phyloP scores from a whole-genome alignment of 2,888 invertebrate species.

The Plagodis pulveraria region DNA sequence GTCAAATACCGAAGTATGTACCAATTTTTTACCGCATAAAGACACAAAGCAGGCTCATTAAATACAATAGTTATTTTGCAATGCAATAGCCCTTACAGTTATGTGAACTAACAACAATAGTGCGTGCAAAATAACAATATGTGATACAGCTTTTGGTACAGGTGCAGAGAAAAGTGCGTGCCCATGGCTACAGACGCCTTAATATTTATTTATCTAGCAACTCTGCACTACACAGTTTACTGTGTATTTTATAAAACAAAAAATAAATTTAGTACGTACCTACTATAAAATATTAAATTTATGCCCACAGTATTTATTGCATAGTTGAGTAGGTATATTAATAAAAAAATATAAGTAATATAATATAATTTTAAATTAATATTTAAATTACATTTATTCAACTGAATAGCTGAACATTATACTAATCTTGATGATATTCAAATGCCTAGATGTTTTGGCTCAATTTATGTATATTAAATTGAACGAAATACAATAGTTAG shows the following conservation, averaged over 20 bases:
- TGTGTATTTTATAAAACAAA: background rate
- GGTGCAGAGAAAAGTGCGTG: slow-evolving; percentile 1
- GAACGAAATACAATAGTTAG: too few species aligned
- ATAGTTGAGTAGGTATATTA: too few species aligned
- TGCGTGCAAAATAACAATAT: slow-evolving; percentile 54
- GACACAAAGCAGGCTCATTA: slow-evolving; percentile 52
- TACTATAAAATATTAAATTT: too few species aligned
- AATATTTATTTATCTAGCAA: background rate
- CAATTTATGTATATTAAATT: too few species aligned
- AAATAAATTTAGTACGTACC: too few species aligned
- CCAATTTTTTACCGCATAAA: slow-evolving; percentile 40
- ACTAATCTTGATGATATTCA: too few species aligned
- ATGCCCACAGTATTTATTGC: too few species aligned
- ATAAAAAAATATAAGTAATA: too few species aligned
- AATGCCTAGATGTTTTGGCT: too few species aligned
- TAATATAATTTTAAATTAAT: too few species aligned
- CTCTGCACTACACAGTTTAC: background rate
- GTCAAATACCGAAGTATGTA: slow-evolving; percentile 27
- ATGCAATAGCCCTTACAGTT: slow-evolving; percentile 60
- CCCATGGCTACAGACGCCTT: background rate
- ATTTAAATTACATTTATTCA: too few species aligned
- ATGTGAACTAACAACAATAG: slow-evolving; percentile 73
- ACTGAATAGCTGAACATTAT: too few species aligned
- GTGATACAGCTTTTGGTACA: slow-evolving; percentile 44
- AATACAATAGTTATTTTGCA: slow-evolving; percentile 66